Percentiles rank a stretch among this genome's conserved stretches.
These are phyloP conservation scores for Stenoptilia bipunctidactyla DNA, from an alignment of 2,888 invertebrate species.

Conservation along the genomic window DNA sequence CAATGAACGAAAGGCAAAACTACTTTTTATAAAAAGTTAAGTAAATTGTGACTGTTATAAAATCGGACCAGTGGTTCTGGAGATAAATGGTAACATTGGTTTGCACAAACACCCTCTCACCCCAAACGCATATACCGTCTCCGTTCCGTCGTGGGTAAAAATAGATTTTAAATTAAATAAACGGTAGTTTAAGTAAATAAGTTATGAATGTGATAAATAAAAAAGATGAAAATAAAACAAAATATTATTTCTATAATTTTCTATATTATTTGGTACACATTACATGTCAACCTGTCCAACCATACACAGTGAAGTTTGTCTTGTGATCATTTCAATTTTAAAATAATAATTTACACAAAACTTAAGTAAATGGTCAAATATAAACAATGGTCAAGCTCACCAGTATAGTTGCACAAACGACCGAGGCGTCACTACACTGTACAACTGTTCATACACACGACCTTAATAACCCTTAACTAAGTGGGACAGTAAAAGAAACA, in stretches of 20 bases:
- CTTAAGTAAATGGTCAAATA: constrained; percentile 4
- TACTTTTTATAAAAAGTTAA: too few species aligned
- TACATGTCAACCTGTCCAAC: constrained; percentile 43
- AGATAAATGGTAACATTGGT: too few species aligned
- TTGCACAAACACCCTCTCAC: too few species aligned
- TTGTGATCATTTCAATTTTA: background rate
- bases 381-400: constrained; percentile 21
- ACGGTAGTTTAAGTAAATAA: too few species aligned
- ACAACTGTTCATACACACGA: constrained; percentile 25
- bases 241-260: constrained; percentile 36
- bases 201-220: too few species aligned
- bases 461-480: background rate
- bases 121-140: too few species aligned
- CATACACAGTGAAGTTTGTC: constrained; percentile 27
- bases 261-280: constrained; percentile 63
- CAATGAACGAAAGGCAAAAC: too few species aligned
- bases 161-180: too few species aligned
- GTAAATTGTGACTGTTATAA: too few species aligned
- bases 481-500: constrained; percentile 11
- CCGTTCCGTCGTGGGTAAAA: too few species aligned
- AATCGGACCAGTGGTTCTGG: too few species aligned
- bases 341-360: background rate
- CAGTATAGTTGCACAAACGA: constrained; percentile 49
- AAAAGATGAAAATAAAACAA: constrained; percentile 1
- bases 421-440: constrained; percentile 30